Evolutionary conservation across 1,140 invertebrate species (phyloP).

Genomic region (Trachymyrmex septentrionalis): DNA sequence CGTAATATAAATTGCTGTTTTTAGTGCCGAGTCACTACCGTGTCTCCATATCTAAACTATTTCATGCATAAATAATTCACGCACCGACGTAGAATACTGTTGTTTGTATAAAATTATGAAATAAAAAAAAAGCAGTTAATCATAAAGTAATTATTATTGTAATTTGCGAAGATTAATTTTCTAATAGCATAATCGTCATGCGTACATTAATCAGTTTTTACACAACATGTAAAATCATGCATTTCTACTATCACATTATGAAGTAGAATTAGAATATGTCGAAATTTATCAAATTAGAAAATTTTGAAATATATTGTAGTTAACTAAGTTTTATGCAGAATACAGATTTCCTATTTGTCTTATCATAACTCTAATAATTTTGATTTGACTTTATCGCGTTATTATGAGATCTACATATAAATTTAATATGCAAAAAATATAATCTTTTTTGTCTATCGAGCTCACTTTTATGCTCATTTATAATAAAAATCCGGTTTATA

Average conservation of each 20-base stretch:
- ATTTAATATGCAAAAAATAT: constrained; percentile 15
- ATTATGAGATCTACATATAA: constrained; percentile 12
- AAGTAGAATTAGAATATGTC: background rate
- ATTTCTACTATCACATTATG: constrained; percentile 1
- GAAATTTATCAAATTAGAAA: constrained; percentile 16
- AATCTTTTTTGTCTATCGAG: background rate
- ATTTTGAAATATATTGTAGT: background rate
- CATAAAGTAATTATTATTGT: constrained; percentile 26
- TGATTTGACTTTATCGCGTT: constrained; percentile 17
- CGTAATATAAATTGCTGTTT: background rate
- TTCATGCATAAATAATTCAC: constrained; percentile 46
- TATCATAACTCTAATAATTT: background rate
- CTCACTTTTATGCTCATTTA: background rate
- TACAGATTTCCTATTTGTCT: background rate
- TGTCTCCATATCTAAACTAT: background rate
- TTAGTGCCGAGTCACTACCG: too few species aligned
- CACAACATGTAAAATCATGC: background rate
- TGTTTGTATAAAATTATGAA: constrained; percentile 29
- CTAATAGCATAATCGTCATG: background rate
- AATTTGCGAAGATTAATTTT: background rate
- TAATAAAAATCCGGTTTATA: background rate
- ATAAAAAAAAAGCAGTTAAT: constrained; percentile 31
- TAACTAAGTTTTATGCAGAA: constrained; percentile 8
- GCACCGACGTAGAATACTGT: constrained; percentile 39
- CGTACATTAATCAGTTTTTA: background rate